A percentile compares a stretch with the other conserved stretches of the same genome.
Evolutionary conservation across 2,888 invertebrate species (phyloP).

Genomic region (Polietes domitor): DNA sequence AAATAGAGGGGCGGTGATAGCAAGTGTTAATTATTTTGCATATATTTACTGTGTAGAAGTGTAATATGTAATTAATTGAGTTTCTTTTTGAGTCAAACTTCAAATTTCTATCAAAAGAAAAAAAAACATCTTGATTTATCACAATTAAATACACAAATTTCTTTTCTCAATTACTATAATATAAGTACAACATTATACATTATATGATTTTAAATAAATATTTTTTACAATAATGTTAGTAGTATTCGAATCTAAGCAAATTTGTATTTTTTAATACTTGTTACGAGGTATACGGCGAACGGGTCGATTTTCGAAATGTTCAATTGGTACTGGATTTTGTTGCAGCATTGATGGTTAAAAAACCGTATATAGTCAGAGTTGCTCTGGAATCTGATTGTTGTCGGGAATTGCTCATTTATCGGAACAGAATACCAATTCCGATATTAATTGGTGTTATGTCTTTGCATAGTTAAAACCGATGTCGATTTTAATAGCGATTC

Average conservation of each 20-base stretch:
- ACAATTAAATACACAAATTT: background rate
- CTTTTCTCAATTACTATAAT: background rate
- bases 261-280: background rate
- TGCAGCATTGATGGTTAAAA: too few species aligned
- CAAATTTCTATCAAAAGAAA: background rate
- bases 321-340: too few species aligned
- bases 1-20: conserved; percentile 69
- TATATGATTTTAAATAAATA: background rate
- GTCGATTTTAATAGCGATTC: too few species aligned
- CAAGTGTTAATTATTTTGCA: conserved; percentile 2
- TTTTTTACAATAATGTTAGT: background rate
- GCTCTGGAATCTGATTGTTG: too few species aligned
- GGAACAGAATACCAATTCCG: too few species aligned
- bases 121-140: background rate
- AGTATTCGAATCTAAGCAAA: conserved; percentile 7
- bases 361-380: too few species aligned
- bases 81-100: background rate
- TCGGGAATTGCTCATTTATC: too few species aligned
- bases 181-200: background rate
- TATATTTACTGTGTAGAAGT: background rate
- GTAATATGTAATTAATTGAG: background rate
- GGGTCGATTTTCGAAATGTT: too few species aligned
- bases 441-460: too few species aligned
- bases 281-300: background rate
- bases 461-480: too few species aligned